phyloP scores from a whole-genome alignment of 2,797 vertebrate species.

The Gymnothorax javanicus region DNA sequence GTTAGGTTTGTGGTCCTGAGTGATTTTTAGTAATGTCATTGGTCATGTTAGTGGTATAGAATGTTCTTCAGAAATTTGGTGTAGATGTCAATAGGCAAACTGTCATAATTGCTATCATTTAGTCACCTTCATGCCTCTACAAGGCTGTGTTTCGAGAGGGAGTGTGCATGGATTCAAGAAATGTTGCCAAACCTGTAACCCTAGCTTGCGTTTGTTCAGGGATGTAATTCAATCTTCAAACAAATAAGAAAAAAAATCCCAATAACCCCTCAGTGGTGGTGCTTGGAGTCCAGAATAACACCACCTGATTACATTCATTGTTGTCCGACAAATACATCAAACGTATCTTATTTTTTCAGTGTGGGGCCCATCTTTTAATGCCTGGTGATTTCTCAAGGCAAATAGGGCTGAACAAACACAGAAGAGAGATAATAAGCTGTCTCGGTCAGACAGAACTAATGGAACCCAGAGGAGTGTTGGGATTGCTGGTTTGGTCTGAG shows the following conservation, averaged over 20 bases:
- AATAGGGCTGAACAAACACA: neutral
- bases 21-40: too few relatives aligned
- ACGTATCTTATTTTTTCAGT: slow-evolving; percentile 33
- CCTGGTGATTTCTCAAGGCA: slow-evolving; percentile 9
- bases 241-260: neutral
- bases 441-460: neutral
- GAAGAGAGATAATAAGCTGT: neutral
- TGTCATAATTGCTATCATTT: too few relatives aligned
- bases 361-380: slow-evolving; percentile 14
- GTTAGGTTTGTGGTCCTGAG: too few relatives aligned
- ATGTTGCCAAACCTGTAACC: too few relatives aligned
- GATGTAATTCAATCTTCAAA: too few relatives aligned
- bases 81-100: too few relatives aligned
- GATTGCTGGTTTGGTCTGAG: neutral
- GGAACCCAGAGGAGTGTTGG: neutral
- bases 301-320: slow-evolving; percentile 23
- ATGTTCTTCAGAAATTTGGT: too few relatives aligned
- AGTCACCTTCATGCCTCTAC: too few relatives aligned
- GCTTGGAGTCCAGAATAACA: neutral
- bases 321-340: slow-evolving; percentile 31
- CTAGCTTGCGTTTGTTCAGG: too few relatives aligned
- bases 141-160: too few relatives aligned
- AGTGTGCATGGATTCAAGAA: too few relatives aligned
- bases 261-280: neutral
- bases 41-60: too few relatives aligned